Evolutionary conservation across 2,888 invertebrate species (phyloP), one percentile per base, ranked within the genome.

Genomic region (Melitaea athalia): DNA sequence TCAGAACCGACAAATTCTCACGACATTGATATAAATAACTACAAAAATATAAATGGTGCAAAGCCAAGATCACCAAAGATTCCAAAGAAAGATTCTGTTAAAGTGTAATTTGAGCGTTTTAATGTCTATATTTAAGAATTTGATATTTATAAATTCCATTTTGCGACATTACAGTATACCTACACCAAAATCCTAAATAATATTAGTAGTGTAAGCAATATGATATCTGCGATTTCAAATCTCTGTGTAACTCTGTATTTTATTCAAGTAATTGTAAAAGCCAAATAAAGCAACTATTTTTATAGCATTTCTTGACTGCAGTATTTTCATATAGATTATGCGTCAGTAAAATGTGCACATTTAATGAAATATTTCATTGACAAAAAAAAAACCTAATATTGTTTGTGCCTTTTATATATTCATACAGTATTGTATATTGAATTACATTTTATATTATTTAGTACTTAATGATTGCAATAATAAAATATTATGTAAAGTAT

Each of bases 261-360:
- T 75, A 69, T 75, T 66, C 73, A 74, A 73, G 70, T 69, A 74
- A 77, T 78, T 81, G 76, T 83, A 83, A 57, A 88, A 83, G 87
- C 88, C 89, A 90, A 89, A 91, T 87, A 85, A 88, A 85, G 73
- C 70, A 87, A 88, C 85, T 91, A 92, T 92, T 92, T 92, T 92
- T 91, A 85, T 90, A 91, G 81, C 82, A 86, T 85, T 82, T 81
- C 81, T 87, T 85, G 80, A 85, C 79, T 83, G 81, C 81, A 82
- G 79, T 79, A 81, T 79, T 77, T 79, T 76, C 74, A 75, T 76
- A 77, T 75, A 68, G 67, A 68, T 74, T 68, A 75, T 72, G 69
- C 73, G 63, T 66, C 71, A 74, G 78, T 76, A 72, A 77, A 76
- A 77, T 75, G 71, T 80, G 77, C 78, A 77, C 71, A 75, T 68